Evolutionary conservation across 2,888 invertebrate species (phyloP), one percentile per base, ranked within the genome.

Genomic region (Nudaria mundana): DNA sequence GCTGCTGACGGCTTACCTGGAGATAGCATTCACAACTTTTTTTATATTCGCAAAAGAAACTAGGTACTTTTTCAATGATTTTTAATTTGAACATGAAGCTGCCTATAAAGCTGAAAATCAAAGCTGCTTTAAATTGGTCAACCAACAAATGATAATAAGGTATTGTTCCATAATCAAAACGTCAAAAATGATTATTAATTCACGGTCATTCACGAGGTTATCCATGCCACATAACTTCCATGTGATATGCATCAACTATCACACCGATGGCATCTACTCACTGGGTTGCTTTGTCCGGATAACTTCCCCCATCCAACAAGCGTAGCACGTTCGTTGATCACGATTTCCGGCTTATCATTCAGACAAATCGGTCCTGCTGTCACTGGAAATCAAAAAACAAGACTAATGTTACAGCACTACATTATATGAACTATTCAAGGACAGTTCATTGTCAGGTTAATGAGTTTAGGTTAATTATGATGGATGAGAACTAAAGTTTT

Each of bases 321-420:
- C 48, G 85, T 70, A n/a, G 91, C 93, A 78, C 90, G 86, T 54
- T 90, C 81, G 48, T 86, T 80, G 51, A 85, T 73, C 44, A 93
- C 71, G 37, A 94, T 93, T 76, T 94, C 92, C 63, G 94, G 94
- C 69, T 93, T 94, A 35, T 93, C 93, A 49, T 93, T 84, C 54
- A 93, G 73, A 68, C 95, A 95, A 59, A 95, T 91, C 54, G 95
- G 95, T 58, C 94, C 94, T 1, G 93, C 92, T 56, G 94, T 93
- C 69, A 94, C 95, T 95, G 82, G 49, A 74, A 78, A 81, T 38
- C 39, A 43, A 54, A 38, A 38, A 29, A 45, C 46, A 35, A 39
- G 37, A 51, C 26, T 34, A 30, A 40, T 42, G 40, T 40, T 33
- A 45, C 44, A 59, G 32, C 42, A 40, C 33, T 20, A 20, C 44